phyloP scores from a whole-genome alignment of 1,140 invertebrate genomes.

The Thaumatotibia leucotreta region DNA sequence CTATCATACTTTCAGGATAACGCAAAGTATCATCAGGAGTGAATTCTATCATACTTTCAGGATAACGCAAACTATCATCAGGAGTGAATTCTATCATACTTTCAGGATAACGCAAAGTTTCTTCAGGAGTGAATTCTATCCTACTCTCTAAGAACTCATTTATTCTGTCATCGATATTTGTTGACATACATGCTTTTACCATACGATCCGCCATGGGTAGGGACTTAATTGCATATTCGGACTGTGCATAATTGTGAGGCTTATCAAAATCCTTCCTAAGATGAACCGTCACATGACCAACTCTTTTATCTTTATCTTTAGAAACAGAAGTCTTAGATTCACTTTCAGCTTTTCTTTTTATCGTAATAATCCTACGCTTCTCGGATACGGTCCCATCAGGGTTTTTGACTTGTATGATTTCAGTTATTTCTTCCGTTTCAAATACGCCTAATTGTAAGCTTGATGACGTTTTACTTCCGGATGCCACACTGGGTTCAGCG shows the following conservation, averaged over 20 bases:
- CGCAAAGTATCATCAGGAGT: no score
- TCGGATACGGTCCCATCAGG: conserved; percentile 44
- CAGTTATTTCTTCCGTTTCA: conserved; percentile 45
- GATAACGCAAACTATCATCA: no score
- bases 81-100: no score
- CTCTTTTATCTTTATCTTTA: no score
- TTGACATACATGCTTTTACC: neutral
- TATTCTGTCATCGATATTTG: no score
- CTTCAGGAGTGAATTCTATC: no score
- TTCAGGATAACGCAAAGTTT: no score
- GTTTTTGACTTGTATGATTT: conserved; percentile 37
- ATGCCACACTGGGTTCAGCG: neutral
- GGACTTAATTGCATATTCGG: neutral
- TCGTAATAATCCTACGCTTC: conserved; percentile 41
- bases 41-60: no score
- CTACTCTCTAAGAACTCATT: no score
- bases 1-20: no score
- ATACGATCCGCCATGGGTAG: neutral
- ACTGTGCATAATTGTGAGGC: neutral
- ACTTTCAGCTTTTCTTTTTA: conserved; percentile 33
- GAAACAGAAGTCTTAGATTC: neutral
- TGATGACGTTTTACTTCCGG: neutral
- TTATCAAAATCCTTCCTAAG: neutral
- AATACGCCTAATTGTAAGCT: conserved; percentile 35
- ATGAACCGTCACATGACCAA: no score